Percentiles rank a stretch among this genome's conserved stretches.
Conservation (phyloP, 2,113 vertebrate species). For the Gnathonemus echidnorhynchus region DNA sequence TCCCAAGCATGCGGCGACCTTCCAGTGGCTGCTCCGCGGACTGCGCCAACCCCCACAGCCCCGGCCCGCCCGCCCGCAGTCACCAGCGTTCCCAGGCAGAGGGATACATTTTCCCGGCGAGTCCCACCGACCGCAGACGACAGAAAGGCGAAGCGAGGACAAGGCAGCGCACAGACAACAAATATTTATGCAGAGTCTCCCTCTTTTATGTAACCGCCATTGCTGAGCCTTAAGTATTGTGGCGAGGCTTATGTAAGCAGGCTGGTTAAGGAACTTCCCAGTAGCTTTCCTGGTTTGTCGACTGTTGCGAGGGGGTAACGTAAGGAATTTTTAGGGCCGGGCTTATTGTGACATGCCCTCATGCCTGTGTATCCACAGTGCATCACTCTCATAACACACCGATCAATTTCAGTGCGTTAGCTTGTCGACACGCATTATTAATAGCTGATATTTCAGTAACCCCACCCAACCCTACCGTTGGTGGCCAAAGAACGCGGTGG, state of each 20-base stretch:
- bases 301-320: not conserved
- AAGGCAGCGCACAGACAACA: slow-evolving; percentile 21
- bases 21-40: not conserved
- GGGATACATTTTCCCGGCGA: slow-evolving; percentile 51
- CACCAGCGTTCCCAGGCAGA: slow-evolving; percentile 64
- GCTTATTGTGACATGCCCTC: not conserved
- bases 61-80: slow-evolving; percentile 43
- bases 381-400: not conserved
- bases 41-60: slow-evolving; percentile 49
- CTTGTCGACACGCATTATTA: slow-evolving; percentile 27
- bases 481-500: not conserved
- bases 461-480: slow-evolving; percentile 1
- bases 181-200: slow-evolving; percentile 9
- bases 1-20: not conserved
- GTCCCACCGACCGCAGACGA: slow-evolving; percentile 57
- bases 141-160: slow-evolving; percentile 37
- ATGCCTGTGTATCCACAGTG: not conserved
- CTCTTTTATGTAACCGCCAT: not conserved
- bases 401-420: not conserved
- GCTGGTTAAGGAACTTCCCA: slow-evolving; percentile 5
- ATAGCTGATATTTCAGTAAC: slow-evolving; percentile 27
- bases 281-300: not conserved
- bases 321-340: not conserved
- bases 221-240: slow-evolving; percentile 18
- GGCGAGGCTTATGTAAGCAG: not conserved